Evolutionary conservation across 2,113 vertebrate species (phyloP).

Genomic region (Boulengeromyrus knoepffleri): DNA sequence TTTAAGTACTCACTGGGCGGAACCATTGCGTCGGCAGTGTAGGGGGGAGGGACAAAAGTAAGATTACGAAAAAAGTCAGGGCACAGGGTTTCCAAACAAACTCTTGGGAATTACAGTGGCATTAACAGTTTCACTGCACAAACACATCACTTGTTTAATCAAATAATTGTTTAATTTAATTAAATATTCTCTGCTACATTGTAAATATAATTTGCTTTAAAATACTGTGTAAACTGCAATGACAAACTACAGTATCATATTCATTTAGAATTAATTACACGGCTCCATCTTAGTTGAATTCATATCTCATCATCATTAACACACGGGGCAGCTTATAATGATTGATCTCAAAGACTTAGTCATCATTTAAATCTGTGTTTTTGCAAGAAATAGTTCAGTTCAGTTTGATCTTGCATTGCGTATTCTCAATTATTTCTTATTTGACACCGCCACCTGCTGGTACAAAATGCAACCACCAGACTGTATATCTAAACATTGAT

Average conservation of each 20-base stretch:
- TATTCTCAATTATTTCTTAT: not conserved
- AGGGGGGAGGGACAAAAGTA: conserved; percentile 21
- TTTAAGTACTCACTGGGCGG: conserved; percentile 61
- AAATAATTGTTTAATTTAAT: not conserved
- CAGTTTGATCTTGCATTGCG: not conserved
- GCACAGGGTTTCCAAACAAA: not conserved
- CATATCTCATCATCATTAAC: not conserved
- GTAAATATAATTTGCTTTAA: not conserved
- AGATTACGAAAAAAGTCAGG: not conserved
- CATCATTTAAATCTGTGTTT: not conserved
- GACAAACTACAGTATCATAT: not conserved
- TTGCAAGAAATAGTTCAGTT: not conserved
- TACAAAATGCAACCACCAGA: not conserved
- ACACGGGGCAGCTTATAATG: not conserved
- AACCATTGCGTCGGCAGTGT: conserved; percentile 57
- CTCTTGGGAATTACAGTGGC: not conserved
- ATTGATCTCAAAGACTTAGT: not conserved
- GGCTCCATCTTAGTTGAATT: not conserved
- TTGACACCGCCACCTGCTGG: not conserved
- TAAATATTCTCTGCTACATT: not conserved
- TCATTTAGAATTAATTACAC: not conserved
- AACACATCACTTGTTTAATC: not conserved
- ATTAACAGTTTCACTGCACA: not conserved
- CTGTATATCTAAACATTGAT: not conserved
- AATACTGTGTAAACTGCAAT: not conserved